These are phyloP conservation scores for Limanda limanda DNA, from an alignment of 2,113 vertebrate species.

Conservation along the genomic window DNA sequence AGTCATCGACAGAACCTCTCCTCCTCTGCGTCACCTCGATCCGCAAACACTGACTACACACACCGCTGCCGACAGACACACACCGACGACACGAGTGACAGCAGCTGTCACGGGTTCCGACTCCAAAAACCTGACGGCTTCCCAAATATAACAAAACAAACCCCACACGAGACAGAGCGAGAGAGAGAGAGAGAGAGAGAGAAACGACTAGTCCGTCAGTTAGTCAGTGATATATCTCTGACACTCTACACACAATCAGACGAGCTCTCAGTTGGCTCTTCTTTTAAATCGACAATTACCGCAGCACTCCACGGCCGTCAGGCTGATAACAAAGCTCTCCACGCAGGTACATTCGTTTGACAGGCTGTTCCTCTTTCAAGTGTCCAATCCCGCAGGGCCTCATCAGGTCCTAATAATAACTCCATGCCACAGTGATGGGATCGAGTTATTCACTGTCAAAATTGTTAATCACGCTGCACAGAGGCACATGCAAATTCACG, in stretches of 20 bases:
- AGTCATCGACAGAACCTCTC: conserved; percentile 57
- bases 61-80: conserved; percentile 18
- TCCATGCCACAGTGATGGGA: conserved; percentile 40
- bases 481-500: conserved; percentile 44
- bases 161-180: conserved; percentile 13
- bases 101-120: conserved; percentile 46
- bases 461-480: conserved; percentile 47
- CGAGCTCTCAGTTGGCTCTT: conserved; percentile 1
- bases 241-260: conserved; percentile 16
- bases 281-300: conserved; percentile 13
- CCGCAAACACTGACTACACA: conserved; percentile 48
- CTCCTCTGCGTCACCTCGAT: conserved; percentile 49
- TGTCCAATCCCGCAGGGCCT: conserved; percentile 37
- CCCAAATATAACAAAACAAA: background rate
- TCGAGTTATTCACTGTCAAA: conserved; percentile 48
- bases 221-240: conserved; percentile 18
- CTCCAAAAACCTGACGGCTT: conserved; percentile 23
- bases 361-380: conserved; percentile 46
- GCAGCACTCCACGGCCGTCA: conserved; percentile 2
- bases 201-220: conserved; percentile 9
- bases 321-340: conserved; percentile 23
- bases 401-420: conserved; percentile 37
- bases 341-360: conserved; percentile 32
- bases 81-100: conserved; percentile 41
- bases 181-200: conserved; percentile 24